These are phyloP conservation scores for Myotis findleyi DNA, from an alignment of 2,797 vertebrate genomes.

Conservation along the genomic window DNA sequence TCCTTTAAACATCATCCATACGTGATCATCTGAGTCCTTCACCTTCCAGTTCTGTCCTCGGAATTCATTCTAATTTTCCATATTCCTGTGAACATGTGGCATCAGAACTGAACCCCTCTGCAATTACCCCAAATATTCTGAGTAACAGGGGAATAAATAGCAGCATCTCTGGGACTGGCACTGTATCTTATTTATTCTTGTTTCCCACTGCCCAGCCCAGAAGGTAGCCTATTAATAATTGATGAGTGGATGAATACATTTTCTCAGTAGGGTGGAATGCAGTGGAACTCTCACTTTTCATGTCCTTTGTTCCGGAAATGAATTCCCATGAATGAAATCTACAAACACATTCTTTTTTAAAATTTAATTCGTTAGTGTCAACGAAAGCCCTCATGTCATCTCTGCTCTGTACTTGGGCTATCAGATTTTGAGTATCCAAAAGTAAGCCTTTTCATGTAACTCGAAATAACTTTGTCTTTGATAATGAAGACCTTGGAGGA, in stretches of 20 bases:
- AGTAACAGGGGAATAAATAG: background rate
- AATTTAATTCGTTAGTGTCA: background rate
- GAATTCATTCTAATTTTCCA: background rate
- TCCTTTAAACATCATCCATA: background rate
- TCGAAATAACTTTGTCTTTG: background rate
- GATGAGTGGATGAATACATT: background rate
- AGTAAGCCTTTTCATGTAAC: background rate
- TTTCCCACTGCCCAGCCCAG: background rate
- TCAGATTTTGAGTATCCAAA: background rate
- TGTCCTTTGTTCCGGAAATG: background rate
- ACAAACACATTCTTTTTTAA: background rate
- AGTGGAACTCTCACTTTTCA: background rate
- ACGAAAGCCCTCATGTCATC: background rate
- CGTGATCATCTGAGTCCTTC: background rate
- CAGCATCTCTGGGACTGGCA: background rate
- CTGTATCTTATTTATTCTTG: background rate
- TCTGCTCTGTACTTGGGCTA: too few species aligned
- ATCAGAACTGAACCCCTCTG: background rate
- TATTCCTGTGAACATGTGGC: background rate
- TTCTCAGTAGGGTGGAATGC: background rate
- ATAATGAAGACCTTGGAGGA: background rate
- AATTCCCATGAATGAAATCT: conserved; percentile 26
- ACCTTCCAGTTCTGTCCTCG: background rate
- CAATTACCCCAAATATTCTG: background rate
- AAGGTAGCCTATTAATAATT: background rate